A percentile compares a stretch with the other conserved stretches of the same genome.
phyloP scores from a whole-genome alignment of 2,888 invertebrate genomes.

The Cantharis lateralis region DNA sequence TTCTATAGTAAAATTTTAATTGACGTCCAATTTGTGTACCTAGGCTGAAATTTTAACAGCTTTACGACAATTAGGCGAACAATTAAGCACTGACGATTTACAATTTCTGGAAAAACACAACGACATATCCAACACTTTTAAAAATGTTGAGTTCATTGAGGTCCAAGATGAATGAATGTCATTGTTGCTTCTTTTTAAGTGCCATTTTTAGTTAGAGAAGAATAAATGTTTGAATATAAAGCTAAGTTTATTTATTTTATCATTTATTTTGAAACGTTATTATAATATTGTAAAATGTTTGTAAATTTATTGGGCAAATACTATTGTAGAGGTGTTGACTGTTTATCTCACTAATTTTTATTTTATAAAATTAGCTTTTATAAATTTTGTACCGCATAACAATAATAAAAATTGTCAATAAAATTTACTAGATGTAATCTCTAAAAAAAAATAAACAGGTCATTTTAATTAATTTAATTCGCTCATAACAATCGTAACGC shows the following conservation, averaged over 20 bases:
- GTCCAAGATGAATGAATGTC: conserved; percentile 48
- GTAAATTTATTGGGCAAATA: background rate
- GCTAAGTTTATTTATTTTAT: conserved; percentile 1
- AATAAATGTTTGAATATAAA: background rate
- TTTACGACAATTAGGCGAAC: conserved; percentile 59
- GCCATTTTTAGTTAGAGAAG: background rate
- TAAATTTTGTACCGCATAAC: background rate
- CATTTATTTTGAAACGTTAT: background rate
- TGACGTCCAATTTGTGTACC: conserved; percentile 34
- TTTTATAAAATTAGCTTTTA: conserved; percentile 8
- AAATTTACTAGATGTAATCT: background rate
- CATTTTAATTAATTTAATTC: too few species aligned
- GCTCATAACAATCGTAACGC: too few species aligned
- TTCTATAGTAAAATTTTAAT: background rate
- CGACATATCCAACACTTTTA: conserved; percentile 49
- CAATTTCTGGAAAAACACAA: conserved; percentile 58
- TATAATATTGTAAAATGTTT: background rate
- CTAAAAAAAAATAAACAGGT: too few species aligned
- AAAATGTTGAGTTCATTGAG: conserved; percentile 55
- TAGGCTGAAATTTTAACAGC: conserved; percentile 59
- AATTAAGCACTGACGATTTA: conserved; percentile 56
- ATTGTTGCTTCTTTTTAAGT: background rate
- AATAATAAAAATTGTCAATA: background rate
- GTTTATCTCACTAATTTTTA: conserved; percentile 19
- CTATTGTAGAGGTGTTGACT: conserved; percentile 7